Evolutionary conservation across 53 echinoderm and acorn worm genomes (phyloP), one percentile per base, ranked within the genome.

Genomic region (Echinarachnius parma): DNA sequence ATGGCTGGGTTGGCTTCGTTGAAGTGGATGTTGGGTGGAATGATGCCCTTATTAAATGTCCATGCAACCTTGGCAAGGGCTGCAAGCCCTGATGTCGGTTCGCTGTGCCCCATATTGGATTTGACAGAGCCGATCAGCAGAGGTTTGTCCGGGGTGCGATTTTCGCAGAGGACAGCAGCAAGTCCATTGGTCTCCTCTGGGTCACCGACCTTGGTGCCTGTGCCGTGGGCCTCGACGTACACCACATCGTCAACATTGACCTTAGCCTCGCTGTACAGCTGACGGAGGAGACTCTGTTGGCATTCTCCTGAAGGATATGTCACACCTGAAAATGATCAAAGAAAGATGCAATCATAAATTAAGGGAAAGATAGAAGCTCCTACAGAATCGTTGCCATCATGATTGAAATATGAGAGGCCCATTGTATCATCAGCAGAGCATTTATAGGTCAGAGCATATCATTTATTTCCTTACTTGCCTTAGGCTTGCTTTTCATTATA

Each of bases 31-130:
- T 90, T 90, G 0, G 90, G 90, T 14, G 90, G 90, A 31, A 86
- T 90, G 28, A 79, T 26, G 0, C 82, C 86, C 28, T 86, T 53
- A 59, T 86, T 83, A 60, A 77, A 48, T 16, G 67, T 70, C 46
- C 60, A 72, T 23, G 72, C 3, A 29, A 89, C 79, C 62, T 90
- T 90, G 25, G 81, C 85, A 5, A 90, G 65, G 30, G 89, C 90
- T 5, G 90, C 90, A 15, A 90, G 75, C 33, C 90, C 90, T 4
- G 90, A 85, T 0, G 90, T 82, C n/a, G 90, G 81, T 35, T 90
- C 90, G 59, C 78, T 61, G 60, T 90, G 90, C 7, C 86, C 90
- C 90, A 90, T 90, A 63, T 90, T 90, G 64, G 90, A 90, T 49
- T 90, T 90, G 53, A 90, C 90, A 5, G 90, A 90, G 27, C 90